Evolutionary conservation across 2,113 vertebrate genomes (phyloP).

Genomic region (Gobius niger): DNA sequence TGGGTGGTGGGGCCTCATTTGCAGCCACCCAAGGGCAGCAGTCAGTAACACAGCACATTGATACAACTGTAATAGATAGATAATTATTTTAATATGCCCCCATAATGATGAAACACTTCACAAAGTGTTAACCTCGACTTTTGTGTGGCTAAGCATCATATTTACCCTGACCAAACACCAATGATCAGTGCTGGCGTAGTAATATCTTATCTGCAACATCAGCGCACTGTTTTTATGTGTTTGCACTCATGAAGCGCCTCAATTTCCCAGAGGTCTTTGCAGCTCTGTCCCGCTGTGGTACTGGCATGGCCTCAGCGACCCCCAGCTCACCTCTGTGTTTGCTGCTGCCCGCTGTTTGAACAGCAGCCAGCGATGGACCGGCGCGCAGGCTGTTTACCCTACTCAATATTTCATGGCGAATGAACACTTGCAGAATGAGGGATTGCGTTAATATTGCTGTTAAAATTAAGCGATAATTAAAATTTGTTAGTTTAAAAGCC

Average conservation of each 20-base stretch:
- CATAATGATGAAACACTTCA: background rate
- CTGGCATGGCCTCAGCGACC: conserved; percentile 57
- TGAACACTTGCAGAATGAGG: conserved; percentile 82
- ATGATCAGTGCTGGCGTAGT: conserved; percentile 19
- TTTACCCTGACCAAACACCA: conserved; percentile 18
- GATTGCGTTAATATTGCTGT: conserved; percentile 89
- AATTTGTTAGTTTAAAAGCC: conserved; percentile 98
- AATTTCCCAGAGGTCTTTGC: conserved; percentile 55
- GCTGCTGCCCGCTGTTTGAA: conserved; percentile 61
- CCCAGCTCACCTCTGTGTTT: conserved; percentile 66
- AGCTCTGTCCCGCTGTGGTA: conserved; percentile 23
- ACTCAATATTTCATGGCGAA: conserved; percentile 74
- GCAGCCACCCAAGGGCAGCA: conserved; percentile 72
- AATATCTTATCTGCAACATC: conserved; percentile 23
- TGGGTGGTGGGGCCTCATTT: conserved; percentile 71
- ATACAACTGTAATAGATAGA: conserved; percentile 29
- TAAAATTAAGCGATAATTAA: conserved; percentile 97
- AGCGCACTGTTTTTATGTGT: conserved; percentile 21
- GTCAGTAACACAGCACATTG: conserved; percentile 62
- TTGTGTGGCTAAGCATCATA: conserved; percentile 2
- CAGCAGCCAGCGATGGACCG: conserved; percentile 48
- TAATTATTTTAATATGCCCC: conserved; percentile 11
- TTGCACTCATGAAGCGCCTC: conserved; percentile 19
- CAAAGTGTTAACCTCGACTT: background rate
- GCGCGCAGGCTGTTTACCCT: conserved; percentile 71